phyloP scores from a whole-genome alignment of 1,140 invertebrate species.

The Marisa cornuarietis region DNA sequence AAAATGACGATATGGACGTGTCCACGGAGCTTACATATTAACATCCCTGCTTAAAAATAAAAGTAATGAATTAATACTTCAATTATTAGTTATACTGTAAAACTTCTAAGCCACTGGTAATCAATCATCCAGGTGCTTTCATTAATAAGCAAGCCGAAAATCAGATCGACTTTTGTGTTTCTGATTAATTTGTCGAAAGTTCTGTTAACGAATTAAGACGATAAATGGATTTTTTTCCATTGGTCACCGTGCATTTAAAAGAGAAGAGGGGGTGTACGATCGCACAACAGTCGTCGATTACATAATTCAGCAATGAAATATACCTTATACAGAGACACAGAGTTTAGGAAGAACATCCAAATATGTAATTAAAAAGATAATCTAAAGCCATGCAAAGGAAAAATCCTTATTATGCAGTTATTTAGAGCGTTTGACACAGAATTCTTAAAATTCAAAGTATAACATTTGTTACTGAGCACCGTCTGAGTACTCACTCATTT shows the following conservation, averaged over 20 bases:
- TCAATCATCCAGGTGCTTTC: too few relatives aligned
- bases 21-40: background rate
- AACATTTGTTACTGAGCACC: background rate
- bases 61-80: background rate
- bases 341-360: background rate
- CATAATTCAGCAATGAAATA: too few relatives aligned
- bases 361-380: background rate
- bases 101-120: too few relatives aligned
- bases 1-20: background rate
- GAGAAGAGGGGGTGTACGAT: too few relatives aligned
- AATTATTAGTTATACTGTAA: too few relatives aligned
- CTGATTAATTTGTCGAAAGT: background rate
- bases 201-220: too few relatives aligned
- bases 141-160: too few relatives aligned
- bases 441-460: background rate
- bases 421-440: background rate
- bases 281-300: too few relatives aligned
- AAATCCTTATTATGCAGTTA: background rate
- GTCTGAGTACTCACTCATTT: background rate
- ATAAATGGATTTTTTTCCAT: too few relatives aligned
- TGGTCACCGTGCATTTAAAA: too few relatives aligned
- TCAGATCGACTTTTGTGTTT: conserved; percentile 3
- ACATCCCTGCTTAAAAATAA: background rate
- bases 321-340: too few relatives aligned
- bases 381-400: background rate